Conservation (phyloP, 1,140 invertebrate species). For the Zaprionus tsacasi region DNA sequence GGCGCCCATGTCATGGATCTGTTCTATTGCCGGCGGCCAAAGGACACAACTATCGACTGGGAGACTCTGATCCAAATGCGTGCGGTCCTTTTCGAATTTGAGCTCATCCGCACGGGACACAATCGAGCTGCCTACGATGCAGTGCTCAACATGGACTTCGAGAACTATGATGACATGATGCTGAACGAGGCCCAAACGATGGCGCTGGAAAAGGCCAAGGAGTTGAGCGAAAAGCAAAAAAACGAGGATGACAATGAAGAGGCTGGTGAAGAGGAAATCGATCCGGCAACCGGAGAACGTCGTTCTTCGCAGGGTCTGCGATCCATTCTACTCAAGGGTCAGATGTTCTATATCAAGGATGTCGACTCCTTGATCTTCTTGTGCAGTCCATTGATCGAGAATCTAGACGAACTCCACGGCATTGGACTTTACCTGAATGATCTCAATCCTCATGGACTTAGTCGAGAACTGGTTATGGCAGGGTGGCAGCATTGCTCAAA, state of each 20-base stretch:
- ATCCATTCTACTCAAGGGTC: slow-evolving; percentile 91
- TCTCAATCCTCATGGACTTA: slow-evolving; percentile 93
- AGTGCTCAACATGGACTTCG: slow-evolving; percentile 71
- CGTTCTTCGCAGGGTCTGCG: slow-evolving; percentile 89
- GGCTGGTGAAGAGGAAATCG: slow-evolving; percentile 46
- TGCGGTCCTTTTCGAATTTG: slow-evolving; percentile 91
- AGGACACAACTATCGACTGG: slow-evolving; percentile 91
- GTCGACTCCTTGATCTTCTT: slow-evolving; percentile 92
- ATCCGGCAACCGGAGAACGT: slow-evolving; percentile 83
- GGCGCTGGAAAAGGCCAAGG: slow-evolving; percentile 54
- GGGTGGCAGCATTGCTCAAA: slow-evolving; percentile 95
- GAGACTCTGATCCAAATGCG: slow-evolving; percentile 88
- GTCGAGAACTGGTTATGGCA: slow-evolving; percentile 92
- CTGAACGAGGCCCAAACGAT: slow-evolving; percentile 69
- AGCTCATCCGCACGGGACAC: slow-evolving; percentile 86
- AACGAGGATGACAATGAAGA: slow-evolving; percentile 41
- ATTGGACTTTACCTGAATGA: slow-evolving; percentile 93
- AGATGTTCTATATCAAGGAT: slow-evolving; percentile 92
- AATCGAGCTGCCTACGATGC: slow-evolving; percentile 72
- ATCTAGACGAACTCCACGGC: slow-evolving; percentile 91
- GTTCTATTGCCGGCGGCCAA: slow-evolving; percentile 89
- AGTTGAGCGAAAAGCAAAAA: slow-evolving; percentile 52
- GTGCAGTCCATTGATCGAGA: slow-evolving; percentile 94
- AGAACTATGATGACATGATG: slow-evolving; percentile 75
- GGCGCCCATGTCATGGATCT: slow-evolving; percentile 88